Evolutionary conservation across 2,888 invertebrate species (phyloP).

Genomic region (Pollenia angustigena): DNA sequence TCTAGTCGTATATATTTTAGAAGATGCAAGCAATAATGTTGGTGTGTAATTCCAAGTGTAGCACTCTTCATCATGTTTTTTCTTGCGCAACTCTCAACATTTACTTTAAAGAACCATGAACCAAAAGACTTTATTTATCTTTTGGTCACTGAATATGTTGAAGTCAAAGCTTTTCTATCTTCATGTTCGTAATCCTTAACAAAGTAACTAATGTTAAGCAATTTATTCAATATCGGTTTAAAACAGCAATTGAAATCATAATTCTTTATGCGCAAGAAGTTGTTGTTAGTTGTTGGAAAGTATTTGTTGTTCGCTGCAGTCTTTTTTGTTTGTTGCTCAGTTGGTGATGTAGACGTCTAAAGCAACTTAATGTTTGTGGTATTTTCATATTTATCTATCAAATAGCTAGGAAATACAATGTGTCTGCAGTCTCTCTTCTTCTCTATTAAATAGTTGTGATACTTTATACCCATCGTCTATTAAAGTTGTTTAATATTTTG

Average conservation of each 20-base stretch:
- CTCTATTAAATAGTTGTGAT: conserved; percentile 50
- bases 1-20: conserved; percentile 11
- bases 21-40: conserved; percentile 42
- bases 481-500: conserved; percentile 13
- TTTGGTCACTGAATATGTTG: not conserved
- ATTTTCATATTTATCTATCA: conserved; percentile 45
- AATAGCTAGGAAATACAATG: conserved; percentile 28
- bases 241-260: conserved; percentile 65
- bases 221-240: conserved; percentile 57
- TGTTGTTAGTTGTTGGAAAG: conserved; percentile 12
- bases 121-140: not conserved
- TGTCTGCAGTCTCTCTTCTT: conserved; percentile 23
- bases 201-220: conserved; percentile 44
- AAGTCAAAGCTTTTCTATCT: not conserved
- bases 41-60: conserved; percentile 13
- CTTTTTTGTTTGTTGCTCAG: not conserved
- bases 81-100: conserved; percentile 13
- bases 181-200: not conserved
- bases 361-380: conserved; percentile 8
- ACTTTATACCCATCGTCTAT: conserved; percentile 50
- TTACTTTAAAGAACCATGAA: not conserved
- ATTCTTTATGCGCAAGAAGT: conserved; percentile 41
- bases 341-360: conserved; percentile 32
- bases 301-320: not conserved
- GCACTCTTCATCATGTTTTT: conserved; percentile 13